Percentiles rank a stretch among this genome's conserved stretches.
Conservation (phyloP, 2,113 vertebrate species). For the Pteropus alecto region DNA sequence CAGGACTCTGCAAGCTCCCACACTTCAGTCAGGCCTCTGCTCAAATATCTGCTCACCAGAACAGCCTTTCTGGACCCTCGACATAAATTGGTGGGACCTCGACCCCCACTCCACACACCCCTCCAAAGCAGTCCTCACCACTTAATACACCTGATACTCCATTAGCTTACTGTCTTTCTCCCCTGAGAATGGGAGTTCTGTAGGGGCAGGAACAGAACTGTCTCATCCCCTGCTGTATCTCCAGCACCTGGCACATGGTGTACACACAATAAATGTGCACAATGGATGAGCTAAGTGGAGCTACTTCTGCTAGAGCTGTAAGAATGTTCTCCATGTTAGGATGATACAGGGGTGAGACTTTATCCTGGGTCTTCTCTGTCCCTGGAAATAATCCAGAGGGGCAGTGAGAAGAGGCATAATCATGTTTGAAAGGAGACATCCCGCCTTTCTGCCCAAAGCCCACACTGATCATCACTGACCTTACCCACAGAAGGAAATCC, state of each 20-base stretch:
- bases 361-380: not conserved
- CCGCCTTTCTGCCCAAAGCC: not conserved
- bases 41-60: not conserved
- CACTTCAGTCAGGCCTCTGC: not conserved
- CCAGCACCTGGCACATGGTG: not conserved
- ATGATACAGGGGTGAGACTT: too few relatives aligned
- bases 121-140: not conserved
- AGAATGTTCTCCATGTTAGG: rapidly evolving
- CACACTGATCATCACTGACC: slow-evolving; percentile 85
- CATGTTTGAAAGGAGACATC: not conserved
- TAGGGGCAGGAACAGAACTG: not conserved
- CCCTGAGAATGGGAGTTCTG: not conserved
- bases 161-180: not conserved
- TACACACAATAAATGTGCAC: rapidly evolving
- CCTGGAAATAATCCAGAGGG: rapidly evolving
- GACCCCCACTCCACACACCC: too few relatives aligned
- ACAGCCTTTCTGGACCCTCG: not conserved
- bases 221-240: not conserved
- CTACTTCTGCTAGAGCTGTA: not conserved
- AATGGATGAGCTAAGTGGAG: not conserved
- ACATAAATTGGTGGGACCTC: too few relatives aligned
- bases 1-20: not conserved
- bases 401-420: not conserved
- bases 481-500: slow-evolving; percentile 99
- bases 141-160: rapidly evolving